Evolutionary conservation across 1,140 invertebrate species (phyloP).

Genomic region (Thaumetopoea pityocampa): DNA sequence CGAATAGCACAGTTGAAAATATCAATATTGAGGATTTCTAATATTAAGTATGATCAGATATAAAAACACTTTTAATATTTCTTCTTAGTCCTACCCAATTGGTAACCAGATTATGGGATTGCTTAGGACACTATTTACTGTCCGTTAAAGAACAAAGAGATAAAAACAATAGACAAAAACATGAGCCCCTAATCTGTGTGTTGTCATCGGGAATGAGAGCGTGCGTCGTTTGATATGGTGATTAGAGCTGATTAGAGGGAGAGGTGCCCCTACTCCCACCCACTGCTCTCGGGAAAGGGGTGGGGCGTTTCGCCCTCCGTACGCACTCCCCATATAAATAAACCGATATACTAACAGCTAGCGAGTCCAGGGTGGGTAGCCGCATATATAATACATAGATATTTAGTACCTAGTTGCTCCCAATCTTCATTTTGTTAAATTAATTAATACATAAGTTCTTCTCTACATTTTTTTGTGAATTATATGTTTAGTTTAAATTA

Average conservation of each 20-base stretch:
- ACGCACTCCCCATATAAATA: conserved; percentile 70
- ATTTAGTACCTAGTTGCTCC: conserved; percentile 9
- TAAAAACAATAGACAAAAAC: conserved; percentile 36
- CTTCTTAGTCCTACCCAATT: too few species aligned
- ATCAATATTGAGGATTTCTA: too few species aligned
- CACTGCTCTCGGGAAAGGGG: conserved; percentile 19
- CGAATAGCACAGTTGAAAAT: too few species aligned
- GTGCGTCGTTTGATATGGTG: conserved; percentile 74
- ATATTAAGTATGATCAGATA: too few species aligned
- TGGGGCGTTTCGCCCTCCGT: conserved; percentile 37
- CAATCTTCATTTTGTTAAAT: too few species aligned
- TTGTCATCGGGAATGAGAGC: conserved; percentile 66
- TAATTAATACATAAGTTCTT: too few species aligned
- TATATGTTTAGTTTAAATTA: too few species aligned
- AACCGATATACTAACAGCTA: conserved; percentile 51
- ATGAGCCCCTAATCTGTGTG: conserved; percentile 54
- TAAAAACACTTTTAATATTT: too few species aligned
- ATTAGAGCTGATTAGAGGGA: conserved; percentile 73
- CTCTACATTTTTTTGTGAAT: too few species aligned
- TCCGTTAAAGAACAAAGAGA: conserved; percentile 23
- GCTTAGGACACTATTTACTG: too few species aligned
- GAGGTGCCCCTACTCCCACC: conserved; percentile 19
- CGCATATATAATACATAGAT: conserved; percentile 18
- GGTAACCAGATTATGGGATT: too few species aligned
- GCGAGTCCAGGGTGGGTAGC: conserved; percentile 17